Evolutionary conservation across 2,888 invertebrate species (phyloP), one percentile per base, ranked within the genome.

Genomic region (Drosophila greeni): DNA sequence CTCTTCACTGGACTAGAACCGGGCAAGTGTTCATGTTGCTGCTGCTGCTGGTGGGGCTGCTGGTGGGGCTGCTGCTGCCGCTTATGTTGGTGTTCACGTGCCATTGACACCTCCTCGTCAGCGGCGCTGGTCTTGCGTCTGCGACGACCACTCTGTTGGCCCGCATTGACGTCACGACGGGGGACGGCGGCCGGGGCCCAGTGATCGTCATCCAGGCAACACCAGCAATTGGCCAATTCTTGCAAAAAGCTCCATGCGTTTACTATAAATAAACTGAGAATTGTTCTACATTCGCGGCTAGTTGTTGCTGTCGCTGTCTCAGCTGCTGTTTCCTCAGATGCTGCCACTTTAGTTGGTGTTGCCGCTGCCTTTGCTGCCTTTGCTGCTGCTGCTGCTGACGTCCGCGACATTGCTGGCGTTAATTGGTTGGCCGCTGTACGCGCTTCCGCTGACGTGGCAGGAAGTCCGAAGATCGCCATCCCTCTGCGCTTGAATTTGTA

Each of bases 401-500:
- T 70, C 70, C 58, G 68, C 75, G 76, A 69, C 71, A 72, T 75
- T 73, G 73, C 74, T 79, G 74, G 60, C 70, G 75, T 73, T 82
- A 80, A 74, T 83, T 84, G 83, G 70, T 73, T 76, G 45, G 74
- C 52, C 64, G 72, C 52, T 65, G 66, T 66, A 65, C 77, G 80
- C 70, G 69, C 76, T 68, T 67, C 67, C 76, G 60, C 58, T 66
- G 51, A 45, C 33, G 45, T 34, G 45, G 64, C 70, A 76, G 79
- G 79, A 80, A 84, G 82, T 74, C 73, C 71, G 65, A 62, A 61
- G 65, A 84, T 80, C 82, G 74, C 59, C 60, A 14, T 40, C 70
- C 57, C 73, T 88, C 88, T 88, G 79, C 88, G 86, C 72, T 88
- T 88, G 82, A 88, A 88, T 78, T 88, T 88, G 83, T 88, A 88